Conservation (phyloP, 1,140 invertebrate species). For the Plutomurus gul region DNA sequence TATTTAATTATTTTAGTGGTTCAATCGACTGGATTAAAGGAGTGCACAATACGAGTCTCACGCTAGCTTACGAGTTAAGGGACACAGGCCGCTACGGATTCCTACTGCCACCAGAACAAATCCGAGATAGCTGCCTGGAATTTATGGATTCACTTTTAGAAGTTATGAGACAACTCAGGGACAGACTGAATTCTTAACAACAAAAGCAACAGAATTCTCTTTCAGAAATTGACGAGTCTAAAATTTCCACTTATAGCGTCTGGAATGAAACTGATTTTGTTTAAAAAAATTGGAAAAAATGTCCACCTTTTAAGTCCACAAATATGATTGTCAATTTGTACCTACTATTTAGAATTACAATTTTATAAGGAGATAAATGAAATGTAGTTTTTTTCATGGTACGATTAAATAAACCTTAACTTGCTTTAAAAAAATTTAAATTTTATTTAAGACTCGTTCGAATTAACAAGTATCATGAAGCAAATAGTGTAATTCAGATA, state of each 20-base stretch:
- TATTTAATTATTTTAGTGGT: constrained; percentile 19
- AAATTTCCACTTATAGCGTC: background rate
- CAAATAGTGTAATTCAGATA: too few species aligned
- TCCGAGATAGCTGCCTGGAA: constrained; percentile 40
- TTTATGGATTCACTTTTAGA: constrained; percentile 39
- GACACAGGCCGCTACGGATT: constrained; percentile 38
- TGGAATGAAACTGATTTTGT: background rate
- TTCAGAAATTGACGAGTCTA: too few species aligned
- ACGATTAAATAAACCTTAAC: too few species aligned
- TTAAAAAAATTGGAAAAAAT: too few species aligned
- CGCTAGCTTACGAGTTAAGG: constrained; percentile 21
- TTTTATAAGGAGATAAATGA: too few species aligned
- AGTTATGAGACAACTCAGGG: constrained; percentile 23
- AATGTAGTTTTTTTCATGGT: too few species aligned
- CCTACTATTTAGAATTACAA: too few species aligned
- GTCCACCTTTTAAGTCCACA: too few species aligned
- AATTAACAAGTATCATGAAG: too few species aligned
- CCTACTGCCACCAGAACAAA: constrained; percentile 34
- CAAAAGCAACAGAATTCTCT: background rate
- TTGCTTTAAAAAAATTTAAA: too few species aligned
- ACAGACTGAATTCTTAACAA: background rate
- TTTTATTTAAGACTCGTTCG: too few species aligned
- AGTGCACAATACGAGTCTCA: constrained; percentile 3
- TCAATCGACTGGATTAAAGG: constrained; percentile 38
- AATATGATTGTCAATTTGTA: too few species aligned